Base-by-base conservation (phyloP, 2,113 vertebrate genomes). In the Channa maculata region DNA sequence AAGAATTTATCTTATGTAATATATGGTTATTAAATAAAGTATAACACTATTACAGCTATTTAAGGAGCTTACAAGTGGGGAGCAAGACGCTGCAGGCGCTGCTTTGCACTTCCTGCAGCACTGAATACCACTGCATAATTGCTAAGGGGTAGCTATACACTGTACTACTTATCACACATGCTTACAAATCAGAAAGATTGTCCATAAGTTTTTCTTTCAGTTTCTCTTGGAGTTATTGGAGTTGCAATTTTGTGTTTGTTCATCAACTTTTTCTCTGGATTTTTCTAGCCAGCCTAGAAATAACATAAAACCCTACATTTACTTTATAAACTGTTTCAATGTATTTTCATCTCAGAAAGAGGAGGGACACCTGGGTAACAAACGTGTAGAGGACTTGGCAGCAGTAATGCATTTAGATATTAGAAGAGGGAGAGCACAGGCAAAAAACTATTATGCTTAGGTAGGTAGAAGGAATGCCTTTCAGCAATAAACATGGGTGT, bases 21-120 rank as follows among this genome's bases (percentile, higher is more conserved):
- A 50, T n/a, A 58, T 41, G 39, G 14, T 78, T 73, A 45, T 53
- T 75, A 76, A 86, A 80, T 81, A 13, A 66, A 53, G 45, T 76
- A 45, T 65, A 85, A 84, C 77, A 76, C 63, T 54, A 54, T 84
- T 82, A 61, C 14, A 62, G 24, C 9, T 61, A 59, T 80, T 65
- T 88, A 88, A 88, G 85, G 51, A 77, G 83, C 80, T 89, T 82
- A 85, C 24, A 34, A 52, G 45, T 55, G 41, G 54, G 77, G 59
- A 6, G 9, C 6, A 4, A 12, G 15, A 6, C 48, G 38, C 8
- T 45, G 11, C 38, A 49, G 33, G 5, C 39, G 52, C 50, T 2
- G 11, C 71, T 58, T 74, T 58, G n/a, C 52, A 38, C 61, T 62
- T 49, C 41, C 72, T 50, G 14, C 49, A 10, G 33, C 15, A 43